phyloP scores from a whole-genome alignment of 1,140 invertebrate genomes.

The Mycetomoellerius zeteki region DNA sequence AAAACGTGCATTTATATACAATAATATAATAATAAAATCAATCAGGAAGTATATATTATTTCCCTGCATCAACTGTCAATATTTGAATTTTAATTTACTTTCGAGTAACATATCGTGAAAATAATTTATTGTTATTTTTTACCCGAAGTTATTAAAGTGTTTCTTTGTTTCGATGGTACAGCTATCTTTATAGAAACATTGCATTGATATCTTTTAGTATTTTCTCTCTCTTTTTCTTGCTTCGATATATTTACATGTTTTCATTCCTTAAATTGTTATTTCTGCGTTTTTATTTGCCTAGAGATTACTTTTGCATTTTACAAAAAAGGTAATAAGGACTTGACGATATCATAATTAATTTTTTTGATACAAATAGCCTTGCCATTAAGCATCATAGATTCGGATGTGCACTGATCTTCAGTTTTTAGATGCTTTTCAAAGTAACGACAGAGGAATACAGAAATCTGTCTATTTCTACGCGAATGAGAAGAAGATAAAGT shows the following conservation, averaged over 20 bases:
- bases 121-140: slow-evolving; percentile 5
- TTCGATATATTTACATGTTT: neutral
- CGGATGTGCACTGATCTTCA: slow-evolving; percentile 76
- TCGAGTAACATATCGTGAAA: neutral
- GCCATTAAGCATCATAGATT: slow-evolving; percentile 82
- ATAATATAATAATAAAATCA: neutral
- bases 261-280: neutral
- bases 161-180: neutral
- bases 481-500: slow-evolving; percentile 67
- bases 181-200: neutral
- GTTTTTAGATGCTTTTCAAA: slow-evolving; percentile 73
- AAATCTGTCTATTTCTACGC: slow-evolving; percentile 70
- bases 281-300: neutral
- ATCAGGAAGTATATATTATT: neutral
- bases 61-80: neutral
- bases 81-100: neutral
- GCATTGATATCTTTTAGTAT: neutral
- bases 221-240: slow-evolving; percentile 7
- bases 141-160: neutral
- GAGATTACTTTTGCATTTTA: slow-evolving; percentile 7
- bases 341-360: neutral
- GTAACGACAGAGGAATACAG: slow-evolving; percentile 76
- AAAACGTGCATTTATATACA: neutral
- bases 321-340: neutral
- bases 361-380: slow-evolving; percentile 68